These are phyloP conservation scores for Scaptomyza caliginosa DNA, from an alignment of 2,888 invertebrate species.

Conservation along the genomic window DNA sequence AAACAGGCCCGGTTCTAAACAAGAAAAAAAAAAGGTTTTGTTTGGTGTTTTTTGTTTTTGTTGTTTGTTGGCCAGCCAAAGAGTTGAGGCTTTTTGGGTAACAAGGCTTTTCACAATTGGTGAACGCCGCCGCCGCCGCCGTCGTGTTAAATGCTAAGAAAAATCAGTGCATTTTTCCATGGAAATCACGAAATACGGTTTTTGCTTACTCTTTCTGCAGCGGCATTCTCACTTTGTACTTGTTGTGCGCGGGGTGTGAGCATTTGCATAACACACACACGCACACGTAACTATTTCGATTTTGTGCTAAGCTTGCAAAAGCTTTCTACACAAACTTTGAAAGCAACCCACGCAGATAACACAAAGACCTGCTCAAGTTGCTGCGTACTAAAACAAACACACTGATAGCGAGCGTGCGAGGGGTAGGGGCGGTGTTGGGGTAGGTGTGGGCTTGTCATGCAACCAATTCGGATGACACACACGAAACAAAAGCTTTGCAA, in stretches of 20 bases:
- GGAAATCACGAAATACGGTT: conserved; percentile 63
- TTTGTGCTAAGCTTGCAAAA: too few species aligned
- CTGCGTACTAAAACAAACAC: too few species aligned
- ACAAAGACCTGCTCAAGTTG: too few species aligned
- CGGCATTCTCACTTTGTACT: conserved; percentile 34
- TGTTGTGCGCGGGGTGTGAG: conserved; percentile 59
- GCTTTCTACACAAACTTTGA: neutral
- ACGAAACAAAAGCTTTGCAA: too few species aligned
- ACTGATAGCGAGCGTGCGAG: too few species aligned
- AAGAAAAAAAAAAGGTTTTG: conserved; percentile 4
- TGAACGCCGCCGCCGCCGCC: conserved; percentile 11
- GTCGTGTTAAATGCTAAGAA: conserved; percentile 54
- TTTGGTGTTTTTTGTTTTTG: neutral
- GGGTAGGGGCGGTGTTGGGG: too few species aligned
- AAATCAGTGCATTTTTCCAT: conserved; percentile 64
- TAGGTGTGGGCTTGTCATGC: too few species aligned
- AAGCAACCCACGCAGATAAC: too few species aligned
- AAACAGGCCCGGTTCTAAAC: conserved; percentile 54
- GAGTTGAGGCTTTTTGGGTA: conserved; percentile 54
- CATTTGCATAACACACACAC: conserved; percentile 63
- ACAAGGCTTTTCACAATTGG: conserved; percentile 5
- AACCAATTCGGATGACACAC: too few species aligned
- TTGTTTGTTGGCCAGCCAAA: conserved; percentile 45
- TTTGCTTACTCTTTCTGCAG: conserved; percentile 20
- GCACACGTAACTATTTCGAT: neutral